phyloP scores from a whole-genome alignment of 1,140 invertebrate species.

The Atta cephalotes region DNA sequence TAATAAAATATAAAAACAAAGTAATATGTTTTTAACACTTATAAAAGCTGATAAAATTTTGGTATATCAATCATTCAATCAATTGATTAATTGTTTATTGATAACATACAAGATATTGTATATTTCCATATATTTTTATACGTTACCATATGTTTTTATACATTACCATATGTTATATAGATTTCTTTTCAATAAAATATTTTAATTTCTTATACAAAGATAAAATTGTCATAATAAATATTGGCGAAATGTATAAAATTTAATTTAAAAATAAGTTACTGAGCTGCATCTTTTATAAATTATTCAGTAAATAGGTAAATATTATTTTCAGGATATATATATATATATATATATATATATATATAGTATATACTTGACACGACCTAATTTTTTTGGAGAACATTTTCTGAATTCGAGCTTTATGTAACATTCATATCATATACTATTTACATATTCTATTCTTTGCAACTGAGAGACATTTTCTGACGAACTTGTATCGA shows the following conservation, averaged over 20 bases:
- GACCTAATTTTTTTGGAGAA: conserved; percentile 2
- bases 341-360: no score
- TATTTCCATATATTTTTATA: background rate
- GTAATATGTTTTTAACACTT: conserved; percentile 9
- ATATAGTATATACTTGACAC: background rate
- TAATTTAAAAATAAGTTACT: conserved; percentile 12
- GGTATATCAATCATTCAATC: conserved; percentile 4
- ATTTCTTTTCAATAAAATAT: background rate
- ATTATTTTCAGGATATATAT: background rate
- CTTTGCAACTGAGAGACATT: conserved; percentile 34
- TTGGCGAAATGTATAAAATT: background rate
- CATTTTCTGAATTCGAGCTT: conserved; percentile 5
- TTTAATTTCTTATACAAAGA: background rate
- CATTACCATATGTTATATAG: background rate
- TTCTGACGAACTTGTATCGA: conserved; percentile 37
- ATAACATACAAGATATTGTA: background rate
- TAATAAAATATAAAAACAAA: conserved; percentile 27
- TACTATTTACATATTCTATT: conserved; percentile 52
- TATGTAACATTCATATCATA: conserved; percentile 21
- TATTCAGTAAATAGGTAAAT: background rate
- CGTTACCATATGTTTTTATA: background rate
- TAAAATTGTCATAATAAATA: background rate
- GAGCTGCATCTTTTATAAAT: background rate
- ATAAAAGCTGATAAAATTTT: background rate
- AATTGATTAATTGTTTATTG: conserved; percentile 24